Conservation (phyloP, 1,140 invertebrate genomes). For the Hycleus cichorii region DNA sequence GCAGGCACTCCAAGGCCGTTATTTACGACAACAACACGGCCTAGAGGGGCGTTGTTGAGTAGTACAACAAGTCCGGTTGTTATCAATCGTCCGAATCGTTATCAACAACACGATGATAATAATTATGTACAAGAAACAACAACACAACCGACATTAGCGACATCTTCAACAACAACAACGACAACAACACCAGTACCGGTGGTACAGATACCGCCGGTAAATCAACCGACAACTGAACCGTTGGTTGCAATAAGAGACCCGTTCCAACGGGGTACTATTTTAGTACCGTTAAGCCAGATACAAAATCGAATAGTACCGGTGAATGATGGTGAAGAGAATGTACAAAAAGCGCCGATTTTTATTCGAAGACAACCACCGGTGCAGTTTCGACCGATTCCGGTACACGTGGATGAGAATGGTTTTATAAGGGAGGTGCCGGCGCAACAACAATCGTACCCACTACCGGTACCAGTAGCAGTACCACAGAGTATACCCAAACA, state of each 20-base stretch:
- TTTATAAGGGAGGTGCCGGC: constrained; percentile 31
- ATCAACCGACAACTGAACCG: constrained; percentile 29
- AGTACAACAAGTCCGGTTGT: constrained; percentile 30
- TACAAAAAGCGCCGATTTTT: constrained; percentile 18
- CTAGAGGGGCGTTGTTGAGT: constrained; percentile 34
- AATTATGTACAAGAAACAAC: constrained; percentile 26
- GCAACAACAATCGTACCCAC: constrained; percentile 26
- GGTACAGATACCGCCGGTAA: constrained; percentile 34
- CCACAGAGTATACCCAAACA: background rate
- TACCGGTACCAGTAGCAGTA: constrained; percentile 36
- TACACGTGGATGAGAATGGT: constrained; percentile 37
- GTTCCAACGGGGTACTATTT: constrained; percentile 42
- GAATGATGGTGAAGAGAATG: constrained; percentile 8
- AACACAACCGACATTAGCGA: constrained; percentile 21
- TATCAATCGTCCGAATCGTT: constrained; percentile 31
- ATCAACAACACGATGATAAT: constrained; percentile 26
- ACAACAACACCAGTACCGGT: constrained; percentile 30
- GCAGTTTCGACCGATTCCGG: constrained; percentile 32
- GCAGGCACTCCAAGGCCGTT: constrained; percentile 52
- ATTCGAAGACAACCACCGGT: constrained; percentile 19
- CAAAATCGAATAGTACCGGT: constrained; percentile 33
- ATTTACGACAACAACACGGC: constrained; percentile 54
- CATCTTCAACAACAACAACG: constrained; percentile 24
- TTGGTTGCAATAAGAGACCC: constrained; percentile 44
- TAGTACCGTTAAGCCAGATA: constrained; percentile 43